phyloP scores from a whole-genome alignment of 1,140 invertebrate genomes.

The Drosophila funebris region DNA sequence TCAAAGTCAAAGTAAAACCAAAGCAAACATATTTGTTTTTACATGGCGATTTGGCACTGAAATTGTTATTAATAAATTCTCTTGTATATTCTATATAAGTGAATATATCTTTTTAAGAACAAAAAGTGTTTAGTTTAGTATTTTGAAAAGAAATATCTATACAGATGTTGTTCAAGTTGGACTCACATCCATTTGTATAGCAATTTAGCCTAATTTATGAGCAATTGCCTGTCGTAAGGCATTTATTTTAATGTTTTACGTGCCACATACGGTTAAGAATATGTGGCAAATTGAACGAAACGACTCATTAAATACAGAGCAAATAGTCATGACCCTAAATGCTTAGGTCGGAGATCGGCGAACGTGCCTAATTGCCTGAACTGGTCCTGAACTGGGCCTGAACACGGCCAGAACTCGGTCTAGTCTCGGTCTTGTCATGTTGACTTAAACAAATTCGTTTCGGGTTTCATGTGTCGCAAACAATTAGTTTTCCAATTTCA shows the following conservation, averaged over 20 bases:
- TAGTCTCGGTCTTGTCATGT: conserved; percentile 25
- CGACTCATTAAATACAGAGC: conserved; percentile 69
- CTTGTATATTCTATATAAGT: too few relatives aligned
- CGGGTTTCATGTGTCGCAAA: conserved; percentile 44
- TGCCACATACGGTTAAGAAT: conserved; percentile 45
- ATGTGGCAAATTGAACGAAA: conserved; percentile 54
- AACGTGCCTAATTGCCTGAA: conserved; percentile 70
- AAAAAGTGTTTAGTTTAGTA: too few relatives aligned
- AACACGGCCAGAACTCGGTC: not conserved
- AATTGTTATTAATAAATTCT: not conserved
- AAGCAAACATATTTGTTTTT: not conserved
- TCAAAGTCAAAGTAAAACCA: not conserved
- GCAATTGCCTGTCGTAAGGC: conserved; percentile 21
- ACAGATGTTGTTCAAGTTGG: not conserved
- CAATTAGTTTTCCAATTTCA: conserved; percentile 71
- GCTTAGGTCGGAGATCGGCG: conserved; percentile 37
- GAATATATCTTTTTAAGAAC: too few relatives aligned
- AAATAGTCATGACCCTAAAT: conserved; percentile 54
- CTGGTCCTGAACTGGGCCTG: not conserved
- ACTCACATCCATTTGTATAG: not conserved
- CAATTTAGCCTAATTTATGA: conserved; percentile 18
- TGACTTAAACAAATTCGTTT: conserved; percentile 50
- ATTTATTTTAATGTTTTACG: conserved; percentile 75
- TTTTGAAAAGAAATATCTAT: too few relatives aligned
- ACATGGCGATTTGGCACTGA: not conserved